Percentiles rank a stretch among this genome's conserved stretches.
Conservation (phyloP, 2,888 invertebrate genomes). For the Pterostichus niger region DNA sequence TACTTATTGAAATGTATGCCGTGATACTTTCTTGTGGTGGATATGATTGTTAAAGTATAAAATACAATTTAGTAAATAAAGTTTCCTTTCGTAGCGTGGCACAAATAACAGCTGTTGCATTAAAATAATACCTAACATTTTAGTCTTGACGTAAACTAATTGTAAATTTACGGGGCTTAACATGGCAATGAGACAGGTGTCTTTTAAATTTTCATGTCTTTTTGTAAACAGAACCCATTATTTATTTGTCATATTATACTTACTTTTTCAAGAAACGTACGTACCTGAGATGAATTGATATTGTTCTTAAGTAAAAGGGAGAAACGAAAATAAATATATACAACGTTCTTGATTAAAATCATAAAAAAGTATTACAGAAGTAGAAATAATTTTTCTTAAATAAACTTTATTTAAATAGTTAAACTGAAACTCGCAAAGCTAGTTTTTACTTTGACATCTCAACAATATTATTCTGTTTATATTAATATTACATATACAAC, state of each 20-base stretch:
- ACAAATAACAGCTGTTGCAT: no score
- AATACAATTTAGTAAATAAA: no score
- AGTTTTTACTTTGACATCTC: slow-evolving; percentile 42
- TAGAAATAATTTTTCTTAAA: slow-evolving; percentile 13
- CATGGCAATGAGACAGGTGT: neutral
- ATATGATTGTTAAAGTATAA: no score
- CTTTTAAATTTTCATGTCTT: neutral
- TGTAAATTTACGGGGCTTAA: slow-evolving; percentile 20
- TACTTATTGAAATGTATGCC: no score
- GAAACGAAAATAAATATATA: slow-evolving; percentile 1
- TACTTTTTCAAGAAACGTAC: neutral
- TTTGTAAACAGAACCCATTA: slow-evolving; percentile 7
- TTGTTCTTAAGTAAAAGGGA: neutral
- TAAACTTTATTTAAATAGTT: slow-evolving; percentile 53
- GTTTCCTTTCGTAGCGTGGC: no score
- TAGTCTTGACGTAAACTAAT: slow-evolving; percentile 14
- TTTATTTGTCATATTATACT: slow-evolving; percentile 10
- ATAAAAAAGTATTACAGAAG: neutral
- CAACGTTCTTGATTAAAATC: no score
- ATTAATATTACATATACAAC: slow-evolving; percentile 53
- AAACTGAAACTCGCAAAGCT: slow-evolving; percentile 58
- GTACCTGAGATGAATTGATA: neutral
- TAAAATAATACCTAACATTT: no score
- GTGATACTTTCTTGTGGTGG: no score
- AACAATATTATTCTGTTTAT: slow-evolving; percentile 53